Evolutionary conservation across 2,888 invertebrate species (phyloP), one percentile per base, ranked within the genome.

Genomic region (Ochropacha duplaris): DNA sequence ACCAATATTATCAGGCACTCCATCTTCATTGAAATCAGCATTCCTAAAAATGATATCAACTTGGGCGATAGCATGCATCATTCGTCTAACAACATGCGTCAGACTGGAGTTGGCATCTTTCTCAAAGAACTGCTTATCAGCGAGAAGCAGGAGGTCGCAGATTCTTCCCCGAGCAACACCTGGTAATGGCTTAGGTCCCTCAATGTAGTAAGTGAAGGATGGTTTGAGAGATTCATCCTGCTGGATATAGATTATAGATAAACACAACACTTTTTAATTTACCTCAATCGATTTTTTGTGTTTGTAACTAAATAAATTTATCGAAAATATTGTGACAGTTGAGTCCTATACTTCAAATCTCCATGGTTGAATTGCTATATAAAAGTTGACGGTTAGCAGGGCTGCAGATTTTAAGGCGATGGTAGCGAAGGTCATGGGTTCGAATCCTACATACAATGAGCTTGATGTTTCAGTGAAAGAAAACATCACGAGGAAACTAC

Each of bases 1-100:
- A 88, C 92, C 92, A 61, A 94, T 92, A 71, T 94, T 94, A 78
- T 94, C 94, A 3, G 94, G 92, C 1, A 83, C 57, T 0, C 93
- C 93, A 65, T 94, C 93, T 49, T 90, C 90, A 64, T 94, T 87
- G 60, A 94, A 94, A 66, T 94, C 94, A 0, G 93, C 87, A 55
- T 92, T 92, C 60, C 94, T 87, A 62, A 94, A 94, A 58, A 94
- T 89, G 4, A 93, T 83, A 66, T 94, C 93, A 1, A 93, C 93
- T 62, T 93, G 93, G 1, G 93, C 90, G 1, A 94, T 84, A 0
- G 93, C 87, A 22, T 92, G 88, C 68, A 93, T 84, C 85, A 93
- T 89, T 49, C 91, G 78, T 26, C 84, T 70, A 0, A 93, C 88
- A 1, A 88, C 93, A 5, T 88, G 87, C 55, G 84, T 85, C 9